Conservation (phyloP, 2,113 vertebrate species). For the Desmodus rotundus region DNA sequence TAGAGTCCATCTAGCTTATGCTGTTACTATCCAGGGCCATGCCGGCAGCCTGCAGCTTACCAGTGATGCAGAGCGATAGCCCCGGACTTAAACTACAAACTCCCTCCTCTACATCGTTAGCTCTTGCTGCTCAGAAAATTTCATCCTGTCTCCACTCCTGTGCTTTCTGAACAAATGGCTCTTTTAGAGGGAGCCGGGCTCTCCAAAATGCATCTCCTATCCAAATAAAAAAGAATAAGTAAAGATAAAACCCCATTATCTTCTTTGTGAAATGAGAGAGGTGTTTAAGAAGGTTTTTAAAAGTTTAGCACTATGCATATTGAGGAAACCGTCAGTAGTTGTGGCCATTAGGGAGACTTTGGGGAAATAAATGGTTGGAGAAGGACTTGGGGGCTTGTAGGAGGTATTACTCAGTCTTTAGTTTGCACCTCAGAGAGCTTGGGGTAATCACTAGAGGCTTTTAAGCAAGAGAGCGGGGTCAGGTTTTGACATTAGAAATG, state of each 20-base stretch:
- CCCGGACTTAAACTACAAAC: not conserved
- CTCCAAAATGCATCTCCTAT: not conserved
- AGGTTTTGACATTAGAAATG: not conserved
- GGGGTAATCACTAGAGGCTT: not conserved
- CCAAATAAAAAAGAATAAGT: not conserved
- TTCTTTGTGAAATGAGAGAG: not conserved
- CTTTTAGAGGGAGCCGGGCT: not conserved
- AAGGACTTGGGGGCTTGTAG: not conserved
- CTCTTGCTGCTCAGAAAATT: constrained; percentile 58
- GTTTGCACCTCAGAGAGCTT: not conserved
- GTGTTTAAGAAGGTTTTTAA: rapidly evolving
- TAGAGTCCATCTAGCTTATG: not conserved
- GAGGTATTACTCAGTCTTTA: not conserved
- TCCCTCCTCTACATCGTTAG: constrained; percentile 68
- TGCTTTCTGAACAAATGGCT: constrained; percentile 41
- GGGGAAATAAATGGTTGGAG: not conserved
- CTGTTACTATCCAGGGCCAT: not conserved
- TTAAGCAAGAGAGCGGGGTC: not conserved
- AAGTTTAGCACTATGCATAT: not conserved
- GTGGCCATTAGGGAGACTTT: not conserved
- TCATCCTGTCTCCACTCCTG: not conserved
- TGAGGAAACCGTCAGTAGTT: not conserved
- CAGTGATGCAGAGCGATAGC: constrained; percentile 41
- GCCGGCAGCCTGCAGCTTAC: not conserved
- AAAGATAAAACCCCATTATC: not conserved